Base-by-base conservation (phyloP, 2,888 invertebrate species). In the Acrobeloides nanus region DNA sequence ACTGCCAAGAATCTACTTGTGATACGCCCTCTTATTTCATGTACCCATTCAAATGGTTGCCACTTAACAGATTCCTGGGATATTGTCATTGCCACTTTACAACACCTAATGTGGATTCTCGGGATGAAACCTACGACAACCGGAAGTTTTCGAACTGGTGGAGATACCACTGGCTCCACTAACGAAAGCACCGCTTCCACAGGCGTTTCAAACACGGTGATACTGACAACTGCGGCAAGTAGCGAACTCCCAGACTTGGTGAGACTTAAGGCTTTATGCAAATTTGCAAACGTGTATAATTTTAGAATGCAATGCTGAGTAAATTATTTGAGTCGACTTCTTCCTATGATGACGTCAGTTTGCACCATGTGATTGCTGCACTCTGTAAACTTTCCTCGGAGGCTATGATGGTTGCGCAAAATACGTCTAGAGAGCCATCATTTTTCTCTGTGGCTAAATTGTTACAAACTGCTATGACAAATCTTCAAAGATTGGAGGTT, bases 1-100 rank as follows among this genome's bases (percentile, higher is more conserved):
- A 95, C 93, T 3, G 86, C 90, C 0, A 92, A 95, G 68, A 97
- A 97, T 81, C 81, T 97, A 47, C 89, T 93, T 68, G 90, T 92
- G 25, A 92, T 95, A 86, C 81, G 89, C 55, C 86, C 92, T 0
- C 78, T 97, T 39, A 80, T 97, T 38, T 82, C 84, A 66, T 80
- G 92, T 42, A 89, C 92, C 0, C 87, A 89, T 73, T 84, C 87
- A 54, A 89, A 92, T 75, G 93, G 93, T 0, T 84, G 85, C 65
- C 84, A 87, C 56, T 80, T 95, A 53, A 89, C 88, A 39, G 85
- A 87, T 40, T 87, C 92, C 0, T 95, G 95, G 95, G 85, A 92
- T 74, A 83, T 93, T 33, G 88, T 95, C 0, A 81, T 97, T 24
- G 89, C 92, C 7, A 93, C 55, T 29, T 78, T 95, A 24, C 92